Conservation (phyloP, 2,888 invertebrate species). For the Lasioglossum figueresi region DNA sequence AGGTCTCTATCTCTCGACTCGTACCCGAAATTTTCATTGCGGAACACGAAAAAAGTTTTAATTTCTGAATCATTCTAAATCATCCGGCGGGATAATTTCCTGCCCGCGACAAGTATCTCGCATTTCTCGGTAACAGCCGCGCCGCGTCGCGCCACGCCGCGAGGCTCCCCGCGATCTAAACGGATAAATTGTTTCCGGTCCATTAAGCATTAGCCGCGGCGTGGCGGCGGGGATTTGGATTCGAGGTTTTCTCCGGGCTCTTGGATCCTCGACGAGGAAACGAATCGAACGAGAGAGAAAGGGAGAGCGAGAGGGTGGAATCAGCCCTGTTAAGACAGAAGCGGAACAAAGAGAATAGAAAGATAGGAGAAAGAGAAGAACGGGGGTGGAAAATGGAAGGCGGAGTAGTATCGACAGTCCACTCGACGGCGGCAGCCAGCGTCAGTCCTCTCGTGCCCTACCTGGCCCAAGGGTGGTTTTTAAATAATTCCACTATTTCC, state of each 20-base stretch:
- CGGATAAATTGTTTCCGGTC: conserved; percentile 81
- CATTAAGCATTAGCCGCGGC: conserved; percentile 80
- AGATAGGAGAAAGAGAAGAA: conserved; percentile 22
- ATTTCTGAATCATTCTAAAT: background rate
- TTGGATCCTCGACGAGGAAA: conserved; percentile 64
- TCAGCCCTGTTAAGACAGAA: conserved; percentile 61
- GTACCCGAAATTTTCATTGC: no score
- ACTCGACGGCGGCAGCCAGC: conserved; percentile 54
- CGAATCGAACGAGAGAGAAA: conserved; percentile 58
- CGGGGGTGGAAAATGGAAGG: conserved; percentile 17
- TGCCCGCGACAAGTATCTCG: conserved; percentile 42
- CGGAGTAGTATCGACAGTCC: conserved; percentile 48
- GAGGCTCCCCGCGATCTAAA: conserved; percentile 51
- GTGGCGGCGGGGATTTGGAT: conserved; percentile 75
- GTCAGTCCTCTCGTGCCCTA: conserved; percentile 33
- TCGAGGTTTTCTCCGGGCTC: conserved; percentile 72
- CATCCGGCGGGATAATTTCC: conserved; percentile 19
- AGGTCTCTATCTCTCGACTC: no score
- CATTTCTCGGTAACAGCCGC: conserved; percentile 25
- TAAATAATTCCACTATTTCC: conserved; percentile 84
- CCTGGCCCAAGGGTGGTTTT: conserved; percentile 78
- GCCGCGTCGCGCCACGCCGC: conserved; percentile 42
- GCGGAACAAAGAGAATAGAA: background rate
- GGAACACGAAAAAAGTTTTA: no score
- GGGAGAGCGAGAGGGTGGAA: background rate